Conservation (phyloP, 2,888 invertebrate species). For the Cantharis rustica region DNA sequence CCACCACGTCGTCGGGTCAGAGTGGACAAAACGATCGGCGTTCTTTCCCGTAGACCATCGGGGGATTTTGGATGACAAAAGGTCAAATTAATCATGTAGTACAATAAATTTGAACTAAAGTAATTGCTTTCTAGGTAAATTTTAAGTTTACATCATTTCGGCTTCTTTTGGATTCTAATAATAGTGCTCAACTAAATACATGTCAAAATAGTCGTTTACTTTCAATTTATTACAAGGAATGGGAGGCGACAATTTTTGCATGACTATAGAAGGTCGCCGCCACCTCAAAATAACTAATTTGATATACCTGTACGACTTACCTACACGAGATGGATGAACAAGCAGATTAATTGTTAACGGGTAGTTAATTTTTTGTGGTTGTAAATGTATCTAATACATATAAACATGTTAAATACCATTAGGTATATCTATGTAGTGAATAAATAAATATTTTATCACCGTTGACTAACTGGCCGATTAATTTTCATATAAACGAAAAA, state of each 20-base stretch:
- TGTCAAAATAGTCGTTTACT: not conserved
- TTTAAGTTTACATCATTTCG: not conserved
- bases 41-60: not conserved
- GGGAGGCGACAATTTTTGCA: conserved; percentile 2
- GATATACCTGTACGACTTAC: conserved; percentile 2
- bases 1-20: not conserved
- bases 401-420: not conserved
- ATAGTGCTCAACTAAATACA: not conserved
- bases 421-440: not conserved
- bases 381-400: not conserved
- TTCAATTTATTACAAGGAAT: conserved; percentile 3
- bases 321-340: not conserved
- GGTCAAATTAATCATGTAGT: not conserved
- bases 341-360: conserved; percentile 2
- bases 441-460: not conserved
- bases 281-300: conserved; percentile 2
- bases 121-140: not conserved
- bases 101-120: not conserved
- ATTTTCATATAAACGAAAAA: not conserved
- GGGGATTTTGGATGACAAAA: not conserved
- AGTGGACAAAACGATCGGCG: not conserved
- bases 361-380: not conserved
- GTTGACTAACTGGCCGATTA: not conserved
- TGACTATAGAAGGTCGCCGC: not conserved
- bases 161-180: not conserved